A percentile compares a stretch with the other conserved stretches of the same genome.
Evolutionary conservation across 2,113 vertebrate species (phyloP).

Genomic region (Ptychochromis oligacanthus): DNA sequence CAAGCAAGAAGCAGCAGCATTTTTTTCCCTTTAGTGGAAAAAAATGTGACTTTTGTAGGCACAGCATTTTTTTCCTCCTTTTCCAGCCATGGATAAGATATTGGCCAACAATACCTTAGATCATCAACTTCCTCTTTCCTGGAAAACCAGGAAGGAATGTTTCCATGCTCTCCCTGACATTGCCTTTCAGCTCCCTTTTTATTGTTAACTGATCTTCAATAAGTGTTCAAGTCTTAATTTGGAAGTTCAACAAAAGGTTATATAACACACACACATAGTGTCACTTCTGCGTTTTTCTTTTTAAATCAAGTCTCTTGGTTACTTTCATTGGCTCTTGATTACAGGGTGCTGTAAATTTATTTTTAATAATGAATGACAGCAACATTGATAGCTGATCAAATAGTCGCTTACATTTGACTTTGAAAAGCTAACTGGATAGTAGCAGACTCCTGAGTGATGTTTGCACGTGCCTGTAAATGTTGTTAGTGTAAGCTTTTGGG

Average conservation of each 20-base stretch:
- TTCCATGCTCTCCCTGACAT: background rate
- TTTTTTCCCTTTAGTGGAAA: constrained; percentile 23
- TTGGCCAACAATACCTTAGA: background rate
- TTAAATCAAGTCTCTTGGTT: background rate
- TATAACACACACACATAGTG: background rate
- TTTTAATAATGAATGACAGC: background rate
- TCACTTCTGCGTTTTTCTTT: background rate
- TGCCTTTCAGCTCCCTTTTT: too few relatives aligned
- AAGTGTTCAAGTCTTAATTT: background rate
- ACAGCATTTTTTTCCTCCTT: background rate
- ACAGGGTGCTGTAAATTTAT: background rate
- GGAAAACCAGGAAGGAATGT: background rate
- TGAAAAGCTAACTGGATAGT: background rate
- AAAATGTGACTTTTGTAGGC: constrained; percentile 53
- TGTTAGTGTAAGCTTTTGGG: background rate
- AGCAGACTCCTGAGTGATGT: background rate
- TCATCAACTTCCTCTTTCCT: constrained; percentile 9
- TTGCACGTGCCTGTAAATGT: background rate
- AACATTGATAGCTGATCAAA: background rate
- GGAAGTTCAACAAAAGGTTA: background rate
- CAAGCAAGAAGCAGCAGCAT: constrained; percentile 24
- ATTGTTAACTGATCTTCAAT: too few relatives aligned
- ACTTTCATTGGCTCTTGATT: background rate
- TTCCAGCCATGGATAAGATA: constrained; percentile 29
- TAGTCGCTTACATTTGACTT: background rate